Conservation (phyloP, 2,797 vertebrate species). For the Choloepus didactylus region DNA sequence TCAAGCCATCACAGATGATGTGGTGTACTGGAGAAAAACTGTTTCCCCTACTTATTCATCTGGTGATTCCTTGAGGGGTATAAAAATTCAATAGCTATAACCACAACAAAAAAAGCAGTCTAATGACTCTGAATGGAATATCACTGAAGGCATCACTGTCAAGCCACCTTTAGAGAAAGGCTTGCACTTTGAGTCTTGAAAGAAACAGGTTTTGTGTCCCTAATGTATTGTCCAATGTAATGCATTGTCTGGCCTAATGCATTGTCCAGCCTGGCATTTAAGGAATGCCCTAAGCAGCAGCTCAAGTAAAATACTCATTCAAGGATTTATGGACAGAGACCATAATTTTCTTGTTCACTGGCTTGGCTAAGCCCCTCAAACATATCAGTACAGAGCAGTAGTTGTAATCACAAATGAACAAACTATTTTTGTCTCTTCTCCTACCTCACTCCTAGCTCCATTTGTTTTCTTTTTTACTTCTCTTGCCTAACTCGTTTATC, state of each 20-base stretch:
- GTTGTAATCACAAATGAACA: neutral
- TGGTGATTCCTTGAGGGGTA: neutral
- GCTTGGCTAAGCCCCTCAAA: constrained; percentile 13
- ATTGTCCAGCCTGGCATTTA: neutral
- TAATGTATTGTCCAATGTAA: neutral
- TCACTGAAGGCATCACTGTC: constrained; percentile 10
- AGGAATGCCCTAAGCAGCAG: neutral
- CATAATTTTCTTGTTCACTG: constrained; percentile 21
- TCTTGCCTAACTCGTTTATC: neutral
- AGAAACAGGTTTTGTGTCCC: neutral
- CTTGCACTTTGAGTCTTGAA: neutral
- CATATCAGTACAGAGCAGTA: neutral
- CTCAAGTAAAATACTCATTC: constrained; percentile 1
- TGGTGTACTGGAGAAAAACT: neutral
- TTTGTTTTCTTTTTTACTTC: constrained; percentile 6
- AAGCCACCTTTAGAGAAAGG: constrained; percentile 20
- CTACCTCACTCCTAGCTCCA: neutral
- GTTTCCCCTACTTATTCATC: constrained; percentile 17
- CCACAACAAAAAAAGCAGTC: constrained; percentile 26
- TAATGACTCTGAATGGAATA: constrained; percentile 23
- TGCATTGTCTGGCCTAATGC: no score
- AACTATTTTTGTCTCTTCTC: constrained; percentile 26
- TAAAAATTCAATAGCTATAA: constrained; percentile 34
- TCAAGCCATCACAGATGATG: neutral
- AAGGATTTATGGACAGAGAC: constrained; percentile 24